Evolutionary conservation across 1,140 invertebrate genomes (phyloP), one percentile per base, ranked within the genome.

Genomic region (Tetraneura akinire): DNA sequence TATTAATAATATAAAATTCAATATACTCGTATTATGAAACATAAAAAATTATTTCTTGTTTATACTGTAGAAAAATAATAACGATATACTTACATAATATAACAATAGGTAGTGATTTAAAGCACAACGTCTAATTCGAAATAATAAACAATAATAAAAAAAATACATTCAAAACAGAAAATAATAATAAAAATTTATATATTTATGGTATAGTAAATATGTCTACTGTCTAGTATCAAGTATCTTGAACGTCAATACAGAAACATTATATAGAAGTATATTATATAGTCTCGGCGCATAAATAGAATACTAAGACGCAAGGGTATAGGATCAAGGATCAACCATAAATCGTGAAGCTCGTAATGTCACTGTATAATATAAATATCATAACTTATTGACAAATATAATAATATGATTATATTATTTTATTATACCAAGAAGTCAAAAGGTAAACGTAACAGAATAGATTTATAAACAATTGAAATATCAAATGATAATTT

Each of bases 111-210:
- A 23, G n/a, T 68, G n/a, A 45, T 23, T 68, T 68, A 68, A 42
- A 68, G 45, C 37, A 45, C 37, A 23, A 68, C 23, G 42, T 66
- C 32, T n/a, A 23, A 68, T 68, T 68, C 9, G 10, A 10, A 47
- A 47, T 14, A 47, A 23, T n/a, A 68, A 45, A 23, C 37, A 68
- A 45, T 68, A 23, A 68, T 68, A 68, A n/a, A 68, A n/a, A 68
- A 68, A 68, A 68, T 68, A 68, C n/a, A 32, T 3, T 6, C 32
- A 32, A 62, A 62, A 29, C 23, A 62, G 60, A 62, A 62, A 37
- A 37, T 37, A 37, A 37, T 37, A 37, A 62, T 62, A 62, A 32
- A 29, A 32, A 62, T 1, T 32, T 29, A 62, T 32, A 62, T n/a
- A 62, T 29, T 62, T 32, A 32, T 62, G 23, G 57, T 16, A n/a